Conservation (phyloP, 1,140 invertebrate species). For the Polypedilum pembai region DNA sequence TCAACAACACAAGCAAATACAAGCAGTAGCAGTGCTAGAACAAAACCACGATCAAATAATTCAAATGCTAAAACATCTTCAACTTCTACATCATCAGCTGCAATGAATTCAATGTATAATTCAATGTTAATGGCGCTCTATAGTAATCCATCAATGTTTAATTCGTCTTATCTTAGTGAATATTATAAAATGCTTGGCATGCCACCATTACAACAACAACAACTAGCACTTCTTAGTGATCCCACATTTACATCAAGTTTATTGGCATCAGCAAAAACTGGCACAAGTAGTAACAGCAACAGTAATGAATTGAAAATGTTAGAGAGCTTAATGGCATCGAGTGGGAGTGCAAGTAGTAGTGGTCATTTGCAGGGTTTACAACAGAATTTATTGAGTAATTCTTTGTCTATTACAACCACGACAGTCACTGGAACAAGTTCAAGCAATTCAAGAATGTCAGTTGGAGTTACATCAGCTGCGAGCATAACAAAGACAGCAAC, state of each 20-base stretch:
- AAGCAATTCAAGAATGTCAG: slow-evolving; percentile 1
- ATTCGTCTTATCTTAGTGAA: background rate
- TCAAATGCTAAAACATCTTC: background rate
- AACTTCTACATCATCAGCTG: background rate
- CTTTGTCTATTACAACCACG: background rate
- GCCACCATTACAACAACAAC: background rate
- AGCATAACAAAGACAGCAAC: background rate
- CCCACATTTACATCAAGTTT: background rate
- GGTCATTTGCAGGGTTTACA: background rate
- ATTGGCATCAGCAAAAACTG: background rate
- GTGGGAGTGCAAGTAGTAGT: background rate
- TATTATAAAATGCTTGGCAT: background rate
- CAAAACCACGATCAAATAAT: background rate
- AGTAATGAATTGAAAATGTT: background rate
- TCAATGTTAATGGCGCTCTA: background rate
- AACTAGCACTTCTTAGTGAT: background rate
- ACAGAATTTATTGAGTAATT: slow-evolving; percentile 10
- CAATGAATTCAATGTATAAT: background rate
- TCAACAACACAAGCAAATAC: background rate
- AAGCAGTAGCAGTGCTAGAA: background rate
- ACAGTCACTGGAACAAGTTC: background rate
- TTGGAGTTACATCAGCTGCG: background rate
- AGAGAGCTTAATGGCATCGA: background rate
- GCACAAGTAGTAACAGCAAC: background rate
- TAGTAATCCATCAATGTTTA: background rate